Evolutionary conservation across 2,888 invertebrate species (phyloP).

Genomic region (Himalopsyche tibetana): DNA sequence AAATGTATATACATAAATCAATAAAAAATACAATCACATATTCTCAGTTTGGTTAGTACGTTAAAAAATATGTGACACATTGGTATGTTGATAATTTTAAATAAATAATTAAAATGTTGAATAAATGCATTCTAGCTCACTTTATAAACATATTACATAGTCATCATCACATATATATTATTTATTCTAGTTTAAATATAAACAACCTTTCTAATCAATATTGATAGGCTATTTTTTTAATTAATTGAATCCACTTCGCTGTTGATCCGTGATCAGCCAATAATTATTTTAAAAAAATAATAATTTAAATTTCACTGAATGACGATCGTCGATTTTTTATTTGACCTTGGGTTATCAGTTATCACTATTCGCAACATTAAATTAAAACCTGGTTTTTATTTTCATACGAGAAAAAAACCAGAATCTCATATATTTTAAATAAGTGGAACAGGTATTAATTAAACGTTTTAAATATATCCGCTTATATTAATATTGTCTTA

Average conservation of each 20-base stretch:
- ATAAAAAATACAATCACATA: too few relatives aligned
- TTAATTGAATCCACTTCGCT: background rate
- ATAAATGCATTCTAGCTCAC: too few relatives aligned
- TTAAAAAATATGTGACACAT: too few relatives aligned
- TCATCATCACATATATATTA: too few relatives aligned
- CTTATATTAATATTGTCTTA: background rate
- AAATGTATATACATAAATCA: too few relatives aligned
- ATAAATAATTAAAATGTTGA: too few relatives aligned
- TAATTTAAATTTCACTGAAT: constrained; percentile 26
- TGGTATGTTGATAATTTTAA: too few relatives aligned
- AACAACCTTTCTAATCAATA: constrained; percentile 4
- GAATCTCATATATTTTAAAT: constrained; percentile 5
- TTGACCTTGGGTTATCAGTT: constrained; percentile 17
- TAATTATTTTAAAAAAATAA: background rate
- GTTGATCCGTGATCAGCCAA: background rate
- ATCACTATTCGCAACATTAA: background rate
- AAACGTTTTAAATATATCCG: constrained; percentile 5
- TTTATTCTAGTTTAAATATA: background rate
- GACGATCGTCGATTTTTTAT: constrained; percentile 11
- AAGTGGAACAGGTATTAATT: constrained; percentile 3
- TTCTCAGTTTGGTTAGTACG: too few relatives aligned
- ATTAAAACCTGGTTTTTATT: background rate
- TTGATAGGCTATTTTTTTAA: background rate
- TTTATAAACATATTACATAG: too few relatives aligned
- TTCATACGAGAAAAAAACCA: background rate